Percentiles rank a stretch among this genome's conserved stretches.
These are phyloP conservation scores for Tinamus major DNA, from an alignment of 2,797 vertebrate species.

Conservation along the genomic window DNA sequence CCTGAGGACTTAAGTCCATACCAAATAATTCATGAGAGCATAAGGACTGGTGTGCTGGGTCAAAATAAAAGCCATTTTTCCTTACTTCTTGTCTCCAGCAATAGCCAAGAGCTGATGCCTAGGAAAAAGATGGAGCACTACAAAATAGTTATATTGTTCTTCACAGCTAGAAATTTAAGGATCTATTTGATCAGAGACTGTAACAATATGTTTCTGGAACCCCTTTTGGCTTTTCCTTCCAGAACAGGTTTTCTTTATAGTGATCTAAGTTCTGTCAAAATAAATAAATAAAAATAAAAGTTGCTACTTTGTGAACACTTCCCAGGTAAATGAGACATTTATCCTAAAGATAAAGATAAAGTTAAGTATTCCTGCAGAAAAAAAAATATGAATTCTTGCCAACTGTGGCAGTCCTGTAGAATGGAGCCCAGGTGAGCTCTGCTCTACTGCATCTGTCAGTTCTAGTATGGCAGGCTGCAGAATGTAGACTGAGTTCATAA, in stretches of 20 bases:
- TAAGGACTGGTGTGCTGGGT: background rate
- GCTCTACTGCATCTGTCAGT: background rate
- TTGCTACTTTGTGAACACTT: background rate
- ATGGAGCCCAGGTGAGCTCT: background rate
- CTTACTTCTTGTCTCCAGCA: background rate
- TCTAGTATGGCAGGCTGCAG: background rate
- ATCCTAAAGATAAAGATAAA: no score
- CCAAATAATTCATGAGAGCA: background rate
- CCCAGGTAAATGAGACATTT: background rate
- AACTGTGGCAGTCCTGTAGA: background rate
- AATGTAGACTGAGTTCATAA: background rate
- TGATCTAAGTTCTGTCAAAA: background rate
- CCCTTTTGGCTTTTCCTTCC: background rate
- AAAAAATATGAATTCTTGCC: background rate
- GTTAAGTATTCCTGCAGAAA: background rate
- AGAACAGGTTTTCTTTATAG: background rate
- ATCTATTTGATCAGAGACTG: background rate
- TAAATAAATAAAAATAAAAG: background rate
- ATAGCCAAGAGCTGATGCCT: background rate
- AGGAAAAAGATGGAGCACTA: background rate
- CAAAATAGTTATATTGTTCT: background rate
- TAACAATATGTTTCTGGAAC: background rate
- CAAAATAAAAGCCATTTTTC: background rate
- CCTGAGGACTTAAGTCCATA: background rate
- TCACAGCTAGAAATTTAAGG: background rate